Base-by-base conservation (phyloP, 1,140 invertebrate species). In the Zaprionus taronus region DNA sequence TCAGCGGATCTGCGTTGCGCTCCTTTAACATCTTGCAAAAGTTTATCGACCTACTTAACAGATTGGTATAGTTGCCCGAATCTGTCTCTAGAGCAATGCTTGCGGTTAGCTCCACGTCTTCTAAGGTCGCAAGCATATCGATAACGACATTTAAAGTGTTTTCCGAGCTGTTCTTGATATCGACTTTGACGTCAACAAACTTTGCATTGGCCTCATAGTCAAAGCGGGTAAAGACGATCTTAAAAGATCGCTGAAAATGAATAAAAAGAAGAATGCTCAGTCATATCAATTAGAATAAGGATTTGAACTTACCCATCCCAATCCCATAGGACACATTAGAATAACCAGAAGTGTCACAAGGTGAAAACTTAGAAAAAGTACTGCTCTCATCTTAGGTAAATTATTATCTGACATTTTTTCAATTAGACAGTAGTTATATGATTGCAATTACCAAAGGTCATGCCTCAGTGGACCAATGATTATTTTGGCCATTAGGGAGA, bases 21-120 rank as follows among this genome's bases (percentile, higher is more conserved):
- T 87, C 77, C 28, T 83, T 92, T 2, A 92, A 31, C 17, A 92
- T 55, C 60, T 91, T 91, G 63, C 91, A 92, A 26, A 89, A 81
- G 55, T 83, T 85, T 0, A 81, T 15, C 0, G 63, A 74, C 7
- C 63, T 77, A 36, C 70, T 91, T 2, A 91, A 14, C 0, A 92
- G 20, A 1, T 69, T 77, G 4, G 83, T 80, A 28, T 63, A 91
- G 58, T 89, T 91, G 4, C 78, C 89, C 28, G 71, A 53, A 3
- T 77, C 69, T 1, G 72, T 70, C 28, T 91, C 89, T 2, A 92
- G 36, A 26, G 51, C 71, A 24, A 91, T n/a, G 9, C 57, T 64
- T 6, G 65, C 58, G 5, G 38, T 9, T 0, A 92, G n/a, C 12
- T 77, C 61, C 0, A 91, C 57, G 41, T 91, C 77, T 11, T 89